Evolutionary conservation across 2,797 vertebrate genomes (phyloP), one percentile per base, ranked within the genome.

Genomic region (Enteromius fasciolatus): DNA sequence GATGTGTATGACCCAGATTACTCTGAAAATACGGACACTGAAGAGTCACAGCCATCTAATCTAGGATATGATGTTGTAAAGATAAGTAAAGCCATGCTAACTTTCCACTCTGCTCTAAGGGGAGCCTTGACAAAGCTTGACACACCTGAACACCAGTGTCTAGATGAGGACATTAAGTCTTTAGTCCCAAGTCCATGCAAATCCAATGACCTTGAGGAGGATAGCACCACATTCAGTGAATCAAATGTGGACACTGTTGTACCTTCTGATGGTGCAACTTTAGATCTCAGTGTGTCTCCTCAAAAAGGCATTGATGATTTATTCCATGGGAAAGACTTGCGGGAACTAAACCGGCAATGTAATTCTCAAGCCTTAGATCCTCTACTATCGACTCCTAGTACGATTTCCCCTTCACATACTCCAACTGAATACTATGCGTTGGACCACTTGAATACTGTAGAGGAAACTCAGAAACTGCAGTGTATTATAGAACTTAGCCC

Each of bases 51-150:
- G 87, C 92, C 89, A 3, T 84, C 93, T 44, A 92, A 94, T 52
- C 88, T 93, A 83, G 94, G 94, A 46, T 96, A 96, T 91, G 95
- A 98, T 78, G 92, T 93, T 18, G 94, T 93, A 33, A 96, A 95
- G 80, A 93, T 98, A 48, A 95, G 94, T 68, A 95, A 95, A 87
- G 96, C 96, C 11, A 95, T 98, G 83, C 66, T 96, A 50, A 95
- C 95, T 50, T 97, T 98, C 79, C 91, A 93, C 72, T 97, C 95
- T 0, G 96, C 96, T 85, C 91, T 98, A 46, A 96, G 95, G 83
- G 96, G 96, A 18, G 97, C 96, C 39, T 95, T 98, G 89, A 95
- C 95, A 88, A 97, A 96, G 83, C 88, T 97, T 82, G 97, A 98
- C 25, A 92, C 90, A 1, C 91, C 91, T 15, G 93, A 91, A 86